These are phyloP conservation scores for Astur gentilis DNA, from an alignment of 2,113 vertebrate genomes.

Conservation along the genomic window DNA sequence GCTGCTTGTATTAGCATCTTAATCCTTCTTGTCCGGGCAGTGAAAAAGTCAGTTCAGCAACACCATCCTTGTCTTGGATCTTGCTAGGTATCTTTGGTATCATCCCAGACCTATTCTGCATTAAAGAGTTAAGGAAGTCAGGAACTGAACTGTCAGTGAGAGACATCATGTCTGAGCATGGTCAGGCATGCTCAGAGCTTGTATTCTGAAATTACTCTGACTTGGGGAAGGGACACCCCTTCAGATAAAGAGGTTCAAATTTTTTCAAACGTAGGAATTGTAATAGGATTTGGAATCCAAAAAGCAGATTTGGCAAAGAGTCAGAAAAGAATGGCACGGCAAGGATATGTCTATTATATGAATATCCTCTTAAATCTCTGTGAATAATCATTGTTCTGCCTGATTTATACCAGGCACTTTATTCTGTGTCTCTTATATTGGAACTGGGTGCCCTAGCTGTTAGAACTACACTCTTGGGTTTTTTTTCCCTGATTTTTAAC, in stretches of 20 bases:
- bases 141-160: background rate
- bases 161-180: background rate
- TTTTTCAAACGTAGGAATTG: background rate
- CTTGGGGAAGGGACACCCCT: background rate
- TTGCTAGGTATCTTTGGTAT: background rate
- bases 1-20: background rate
- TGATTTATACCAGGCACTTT: background rate
- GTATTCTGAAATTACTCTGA: background rate
- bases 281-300: background rate
- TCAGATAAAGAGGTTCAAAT: background rate
- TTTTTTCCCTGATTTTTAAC: background rate
- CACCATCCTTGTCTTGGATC: background rate
- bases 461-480: background rate
- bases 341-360: background rate
- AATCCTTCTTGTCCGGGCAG: background rate
- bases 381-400: background rate
- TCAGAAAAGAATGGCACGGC: background rate
- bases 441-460: background rate
- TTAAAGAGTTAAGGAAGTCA: background rate
- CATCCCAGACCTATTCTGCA: background rate
- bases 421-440: background rate
- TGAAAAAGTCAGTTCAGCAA: background rate
- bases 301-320: background rate
- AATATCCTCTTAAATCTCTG: background rate
- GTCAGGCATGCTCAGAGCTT: background rate